A percentile compares a stretch with the other conserved stretches of the same genome.
These are phyloP conservation scores for Pygoscelis antarcticus DNA, from an alignment of 2,113 vertebrate genomes.

Conservation along the genomic window DNA sequence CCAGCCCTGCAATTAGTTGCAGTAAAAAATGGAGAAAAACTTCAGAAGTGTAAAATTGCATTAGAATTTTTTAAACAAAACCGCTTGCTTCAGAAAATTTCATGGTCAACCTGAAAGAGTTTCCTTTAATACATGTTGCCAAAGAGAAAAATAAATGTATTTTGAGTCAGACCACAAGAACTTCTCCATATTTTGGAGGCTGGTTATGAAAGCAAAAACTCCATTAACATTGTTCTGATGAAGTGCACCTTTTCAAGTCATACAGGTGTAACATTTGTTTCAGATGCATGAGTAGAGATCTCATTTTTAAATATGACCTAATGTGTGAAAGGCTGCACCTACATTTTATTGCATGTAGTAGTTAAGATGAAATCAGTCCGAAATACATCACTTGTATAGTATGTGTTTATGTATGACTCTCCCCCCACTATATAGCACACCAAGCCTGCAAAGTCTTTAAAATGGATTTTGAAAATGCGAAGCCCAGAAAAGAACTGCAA, in stretches of 20 bases:
- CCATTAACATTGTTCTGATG: background rate
- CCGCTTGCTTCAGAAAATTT: background rate
- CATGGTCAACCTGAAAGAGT: background rate
- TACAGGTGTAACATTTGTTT: background rate
- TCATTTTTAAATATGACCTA: background rate
- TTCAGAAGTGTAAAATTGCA: background rate
- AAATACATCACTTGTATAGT: background rate
- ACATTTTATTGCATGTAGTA: background rate
- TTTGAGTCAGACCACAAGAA: background rate
- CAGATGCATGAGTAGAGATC: background rate
- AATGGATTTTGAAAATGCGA: constrained; percentile 19
- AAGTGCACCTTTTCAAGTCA: background rate
- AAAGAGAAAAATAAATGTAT: background rate
- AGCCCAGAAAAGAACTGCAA: background rate
- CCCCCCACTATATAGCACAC: background rate
- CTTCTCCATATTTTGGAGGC: background rate
- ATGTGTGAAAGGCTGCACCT: background rate
- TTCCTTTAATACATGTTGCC: background rate
- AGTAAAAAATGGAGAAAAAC: background rate
- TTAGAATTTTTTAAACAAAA: background rate
- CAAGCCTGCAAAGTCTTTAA: background rate
- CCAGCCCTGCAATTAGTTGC: background rate
- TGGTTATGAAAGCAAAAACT: background rate
- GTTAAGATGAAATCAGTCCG: background rate
- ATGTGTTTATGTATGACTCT: background rate